Base-by-base conservation (phyloP, 2,113 vertebrate genomes). In the Heterochromis multidens region DNA sequence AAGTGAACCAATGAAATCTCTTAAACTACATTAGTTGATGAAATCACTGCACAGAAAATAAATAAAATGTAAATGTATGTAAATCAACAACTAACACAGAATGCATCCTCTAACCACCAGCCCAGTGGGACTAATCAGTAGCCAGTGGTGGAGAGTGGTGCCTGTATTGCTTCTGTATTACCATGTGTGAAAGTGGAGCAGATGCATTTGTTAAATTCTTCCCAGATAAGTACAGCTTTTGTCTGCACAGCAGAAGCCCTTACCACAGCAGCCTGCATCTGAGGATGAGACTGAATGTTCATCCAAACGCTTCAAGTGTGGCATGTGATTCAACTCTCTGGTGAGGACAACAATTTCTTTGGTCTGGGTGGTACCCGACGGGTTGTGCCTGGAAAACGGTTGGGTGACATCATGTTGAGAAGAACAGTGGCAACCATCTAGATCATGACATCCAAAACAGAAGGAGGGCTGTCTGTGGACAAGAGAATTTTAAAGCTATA, bases 301-400 rank as follows among this genome's bases (percentile, higher is more conserved):
- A 29, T 93, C 89, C 72, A 83, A 33, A 33, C 87, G 86, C 80
- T 60, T 88, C 19, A 89, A 59, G 52, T 79, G 91, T 23, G 88
- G 76, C 67, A 88, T 80, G 70, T 91, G 90, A 54, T 72, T 54
- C 82, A 82, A 79, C 60, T 96, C 95, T 85, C 92, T 87, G 74
- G 87, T 91, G 76, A 94, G 93, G 62, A 95, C 82, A 11, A 94
- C 76, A 2, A 91, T 94, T 82, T 95, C 95, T 81, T 94, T 95
- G 83, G 91, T 77, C 76, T 89, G 92, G 61, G 79, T 29, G 49
- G 74, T 5, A 40, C 77, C 80, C 1, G 43, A 46, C 8, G 86
- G 77, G 87, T 92, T 89, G 52, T 54, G 76, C 33, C 88, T 86
- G 43, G 91, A 85, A 81, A 91, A 89, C n/a, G 81, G 88, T 77